Base-by-base conservation (phyloP, 2,113 vertebrate genomes). In the Arvicanthis niloticus region DNA sequence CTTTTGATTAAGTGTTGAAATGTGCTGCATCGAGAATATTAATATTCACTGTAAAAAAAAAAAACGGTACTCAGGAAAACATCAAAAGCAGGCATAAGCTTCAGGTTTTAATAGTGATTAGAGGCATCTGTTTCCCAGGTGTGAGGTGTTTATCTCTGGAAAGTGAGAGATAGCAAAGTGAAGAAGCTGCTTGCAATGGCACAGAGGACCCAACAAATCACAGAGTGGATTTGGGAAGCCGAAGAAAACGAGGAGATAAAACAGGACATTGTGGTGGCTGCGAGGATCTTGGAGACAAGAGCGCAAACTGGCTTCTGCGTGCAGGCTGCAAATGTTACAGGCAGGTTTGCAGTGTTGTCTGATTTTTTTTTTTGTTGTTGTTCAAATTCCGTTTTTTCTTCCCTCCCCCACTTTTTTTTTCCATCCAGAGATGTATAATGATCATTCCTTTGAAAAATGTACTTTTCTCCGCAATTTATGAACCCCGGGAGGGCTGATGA, bases 101-200 rank as follows among this genome's bases (percentile, higher is more conserved):
- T 98, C 62, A 95, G 93, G 97, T 98, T 98, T 98, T 98, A 98
- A 98, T 98, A 96, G 97, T 98, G 98, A 99, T 99, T 98, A 99
- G 97, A 98, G 85, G 96, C 97, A 96, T 98, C 96, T 97, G 96
- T 98, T 98, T 98, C 97, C 97, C 98, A 98, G 98, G 98, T 98
- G 98, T 98, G 96, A 98, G 94, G 98, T 98, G 97, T 99, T 98
- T 99, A 98, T 99, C 98, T 98, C 94, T 95, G 95, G 95, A 98
- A 98, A 98, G 96, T 98, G 96, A 93, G 82, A 98, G 98, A 98
- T 96, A 98, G 96, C 96, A 88, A 92, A 87, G 96, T 40, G 96
- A 92, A 97, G 98, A 97, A 98, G 98, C 97, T 97, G 92, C 72
- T 96, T 88, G 56, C 91, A 84, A 89, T 97, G 98, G 97, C 97